These are phyloP conservation scores for Acanthosepion lycidas DNA, from an alignment of 2,888 invertebrate genomes.

Conservation along the genomic window DNA sequence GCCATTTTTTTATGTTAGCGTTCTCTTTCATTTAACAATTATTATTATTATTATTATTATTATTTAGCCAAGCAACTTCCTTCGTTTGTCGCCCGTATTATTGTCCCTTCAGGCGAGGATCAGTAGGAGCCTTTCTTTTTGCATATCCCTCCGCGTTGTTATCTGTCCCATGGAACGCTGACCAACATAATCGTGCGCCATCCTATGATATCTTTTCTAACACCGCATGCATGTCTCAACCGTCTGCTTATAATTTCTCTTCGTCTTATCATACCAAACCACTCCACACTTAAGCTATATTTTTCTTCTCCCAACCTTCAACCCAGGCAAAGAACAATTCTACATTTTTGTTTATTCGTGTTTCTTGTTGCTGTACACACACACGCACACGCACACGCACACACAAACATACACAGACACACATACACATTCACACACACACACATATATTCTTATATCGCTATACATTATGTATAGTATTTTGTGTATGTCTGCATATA, in stretches of 20 bases:
- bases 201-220: neutral
- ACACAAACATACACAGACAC: too few species aligned
- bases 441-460: neutral
- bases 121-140: neutral
- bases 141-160: neutral
- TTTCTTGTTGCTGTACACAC: neutral
- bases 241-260: neutral
- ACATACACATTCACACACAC: neutral
- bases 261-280: neutral
- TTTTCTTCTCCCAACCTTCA: neutral
- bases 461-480: neutral
- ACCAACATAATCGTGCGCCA: neutral
- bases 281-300: neutral
- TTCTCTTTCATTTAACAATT: neutral
- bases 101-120: slow-evolving; percentile 6
- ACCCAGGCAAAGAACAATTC: neutral
- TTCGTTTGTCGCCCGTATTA: neutral
- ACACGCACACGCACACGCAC: neutral
- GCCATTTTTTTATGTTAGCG: too few species aligned
- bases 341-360: neutral
- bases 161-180: slow-evolving; percentile 33
- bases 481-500: neutral
- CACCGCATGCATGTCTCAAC: neutral
- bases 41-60: too few species aligned
- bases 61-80: neutral